Evolutionary conservation across 1,140 invertebrate species (phyloP).

Genomic region (Ceratina calcarata): DNA sequence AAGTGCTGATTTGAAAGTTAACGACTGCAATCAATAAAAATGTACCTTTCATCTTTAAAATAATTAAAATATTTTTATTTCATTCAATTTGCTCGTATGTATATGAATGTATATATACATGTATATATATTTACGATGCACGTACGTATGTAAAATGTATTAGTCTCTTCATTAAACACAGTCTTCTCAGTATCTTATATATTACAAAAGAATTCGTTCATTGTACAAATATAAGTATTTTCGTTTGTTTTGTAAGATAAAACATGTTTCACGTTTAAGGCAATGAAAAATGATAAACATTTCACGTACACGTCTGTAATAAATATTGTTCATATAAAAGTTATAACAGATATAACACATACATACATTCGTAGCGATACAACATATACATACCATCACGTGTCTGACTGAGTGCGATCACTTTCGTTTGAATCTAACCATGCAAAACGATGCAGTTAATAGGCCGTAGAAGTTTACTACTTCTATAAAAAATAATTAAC

Average conservation of each 20-base stretch:
- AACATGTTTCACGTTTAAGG: background rate
- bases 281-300: conserved; percentile 17
- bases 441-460: conserved; percentile 6
- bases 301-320: background rate
- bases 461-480: conserved; percentile 56
- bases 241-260: conserved; percentile 10
- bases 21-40: conserved; percentile 9
- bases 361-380: conserved; percentile 17
- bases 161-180: conserved; percentile 23
- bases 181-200: conserved; percentile 27
- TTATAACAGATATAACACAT: conserved; percentile 37
- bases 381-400: conserved; percentile 1
- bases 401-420: conserved; percentile 1
- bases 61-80: conserved; percentile 31
- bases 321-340: conserved; percentile 42
- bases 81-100: background rate
- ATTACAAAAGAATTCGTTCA: conserved; percentile 3
- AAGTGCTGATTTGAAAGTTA: conserved; percentile 16
- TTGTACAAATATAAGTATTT: conserved; percentile 2
- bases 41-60: conserved; percentile 9
- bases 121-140: conserved; percentile 23
- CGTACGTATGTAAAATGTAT: conserved; percentile 22
- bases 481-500: conserved; percentile 35
- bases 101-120: conserved; percentile 14
- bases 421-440: background rate